phyloP scores from a whole-genome alignment of 2,113 vertebrate species.

The Gopherus flavomarginatus region DNA sequence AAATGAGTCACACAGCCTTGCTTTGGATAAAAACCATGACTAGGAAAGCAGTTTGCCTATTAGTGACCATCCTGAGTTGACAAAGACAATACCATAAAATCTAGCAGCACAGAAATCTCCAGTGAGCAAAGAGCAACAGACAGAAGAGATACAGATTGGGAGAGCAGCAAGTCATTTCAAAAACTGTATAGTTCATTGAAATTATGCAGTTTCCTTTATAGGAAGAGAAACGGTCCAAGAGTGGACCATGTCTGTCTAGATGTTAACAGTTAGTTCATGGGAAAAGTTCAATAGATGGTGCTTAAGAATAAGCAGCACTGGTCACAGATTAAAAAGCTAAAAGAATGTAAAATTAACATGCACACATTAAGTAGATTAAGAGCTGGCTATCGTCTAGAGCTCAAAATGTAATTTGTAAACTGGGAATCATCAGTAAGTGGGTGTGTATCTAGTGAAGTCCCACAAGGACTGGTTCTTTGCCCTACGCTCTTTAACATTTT shows the following conservation, averaged over 20 bases:
- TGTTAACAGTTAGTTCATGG: not conserved
- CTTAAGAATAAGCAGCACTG: not conserved
- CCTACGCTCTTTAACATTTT: not conserved
- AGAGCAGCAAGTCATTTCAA: not conserved
- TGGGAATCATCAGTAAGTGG: not conserved
- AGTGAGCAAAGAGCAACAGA: not conserved
- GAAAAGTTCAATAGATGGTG: not conserved
- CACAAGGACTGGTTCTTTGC: not conserved
- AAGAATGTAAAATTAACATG: not conserved
- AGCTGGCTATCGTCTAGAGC: not conserved
- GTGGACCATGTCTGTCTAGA: not conserved
- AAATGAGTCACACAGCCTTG: not conserved
- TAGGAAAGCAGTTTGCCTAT: not conserved
- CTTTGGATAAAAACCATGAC: not conserved
- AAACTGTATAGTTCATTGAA: not conserved
- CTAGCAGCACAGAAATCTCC: not conserved
- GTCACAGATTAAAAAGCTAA: not conserved
- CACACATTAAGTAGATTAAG: not conserved
- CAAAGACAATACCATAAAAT: not conserved
- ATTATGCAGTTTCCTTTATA: not conserved
- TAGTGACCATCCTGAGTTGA: not conserved
- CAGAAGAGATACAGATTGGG: not conserved
- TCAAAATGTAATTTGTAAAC: not conserved
- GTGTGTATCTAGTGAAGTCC: not conserved
- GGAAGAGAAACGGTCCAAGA: not conserved